Percentiles rank a stretch among this genome's conserved stretches.
Evolutionary conservation across 2,888 invertebrate species (phyloP).

Genomic region (Campaea margaritaria): DNA sequence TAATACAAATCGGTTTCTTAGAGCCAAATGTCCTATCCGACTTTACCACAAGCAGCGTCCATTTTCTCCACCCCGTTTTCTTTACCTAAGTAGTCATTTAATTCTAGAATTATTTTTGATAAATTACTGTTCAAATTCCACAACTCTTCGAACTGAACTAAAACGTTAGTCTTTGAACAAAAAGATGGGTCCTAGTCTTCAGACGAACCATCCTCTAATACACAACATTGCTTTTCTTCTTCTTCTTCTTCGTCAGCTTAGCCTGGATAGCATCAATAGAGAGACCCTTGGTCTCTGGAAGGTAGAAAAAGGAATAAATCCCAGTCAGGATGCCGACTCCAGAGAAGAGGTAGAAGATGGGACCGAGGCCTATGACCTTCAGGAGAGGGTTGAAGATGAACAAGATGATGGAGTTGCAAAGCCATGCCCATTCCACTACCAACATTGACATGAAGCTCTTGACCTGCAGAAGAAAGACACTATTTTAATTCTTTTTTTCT

Average conservation of each 20-base stretch:
- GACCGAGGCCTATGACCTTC: conserved; percentile 57
- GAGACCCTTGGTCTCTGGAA: conserved; percentile 65
- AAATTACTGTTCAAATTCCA: no score
- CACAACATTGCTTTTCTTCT: conserved; percentile 5
- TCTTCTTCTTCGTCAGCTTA: conserved; percentile 45
- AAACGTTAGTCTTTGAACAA: no score
- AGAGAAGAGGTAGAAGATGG: conserved; percentile 66
- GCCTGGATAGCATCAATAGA: conserved; percentile 58
- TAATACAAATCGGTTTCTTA: no score
- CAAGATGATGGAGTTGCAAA: conserved; percentile 63
- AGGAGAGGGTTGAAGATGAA: conserved; percentile 66
- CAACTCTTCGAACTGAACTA: no score
- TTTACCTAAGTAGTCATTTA: no score
- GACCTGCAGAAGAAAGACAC: conserved; percentile 54
- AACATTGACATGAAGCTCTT: conserved; percentile 62
- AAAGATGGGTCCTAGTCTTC: no score
- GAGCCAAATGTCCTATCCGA: no score
- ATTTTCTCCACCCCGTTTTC: no score
- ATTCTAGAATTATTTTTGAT: no score
- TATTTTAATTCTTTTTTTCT: no score
- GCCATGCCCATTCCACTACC: conserved; percentile 62
- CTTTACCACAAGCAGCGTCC: no score
- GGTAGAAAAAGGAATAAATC: conserved; percentile 48
- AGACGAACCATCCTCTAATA: conserved; percentile 5
- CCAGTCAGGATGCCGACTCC: conserved; percentile 54